phyloP scores from a whole-genome alignment of 2,797 vertebrate species.

The Perodicticus potto region DNA sequence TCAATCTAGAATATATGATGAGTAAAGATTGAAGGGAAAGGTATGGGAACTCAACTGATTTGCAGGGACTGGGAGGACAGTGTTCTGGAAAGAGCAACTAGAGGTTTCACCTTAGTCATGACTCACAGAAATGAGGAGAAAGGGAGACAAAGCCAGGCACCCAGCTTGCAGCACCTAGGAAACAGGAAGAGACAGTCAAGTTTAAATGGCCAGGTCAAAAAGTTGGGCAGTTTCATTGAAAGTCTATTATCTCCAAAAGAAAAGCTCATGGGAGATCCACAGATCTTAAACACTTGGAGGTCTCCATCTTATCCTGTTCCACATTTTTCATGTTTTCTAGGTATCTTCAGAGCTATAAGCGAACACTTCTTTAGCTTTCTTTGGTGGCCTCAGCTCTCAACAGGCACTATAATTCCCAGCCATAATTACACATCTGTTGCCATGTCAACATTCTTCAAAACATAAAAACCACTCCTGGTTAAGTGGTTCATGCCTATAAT shows the following conservation, averaged over 20 bases:
- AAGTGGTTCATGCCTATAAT: no score
- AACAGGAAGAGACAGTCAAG: background rate
- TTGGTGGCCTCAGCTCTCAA: background rate
- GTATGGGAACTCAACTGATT: background rate
- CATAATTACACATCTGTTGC: background rate
- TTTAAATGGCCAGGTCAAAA: no score
- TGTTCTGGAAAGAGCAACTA: background rate
- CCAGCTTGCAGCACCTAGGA: background rate
- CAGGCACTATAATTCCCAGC: background rate
- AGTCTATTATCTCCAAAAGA: constrained; percentile 1
- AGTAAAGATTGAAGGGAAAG: background rate
- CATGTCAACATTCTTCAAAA: background rate
- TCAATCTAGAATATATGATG: background rate
- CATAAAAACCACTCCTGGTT: background rate
- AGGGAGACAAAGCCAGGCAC: no score
- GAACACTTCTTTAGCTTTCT: background rate
- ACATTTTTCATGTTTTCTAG: background rate
- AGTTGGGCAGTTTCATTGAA: background rate
- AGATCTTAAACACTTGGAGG: background rate
- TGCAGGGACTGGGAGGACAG: background rate
- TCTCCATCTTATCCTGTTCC: background rate
- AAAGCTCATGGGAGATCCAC: background rate
- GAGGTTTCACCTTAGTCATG: background rate
- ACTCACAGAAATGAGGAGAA: background rate
- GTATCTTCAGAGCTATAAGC: background rate